These are phyloP conservation scores for Zaprionus ornatus DNA, from an alignment of 1,140 invertebrate species.

Conservation along the genomic window DNA sequence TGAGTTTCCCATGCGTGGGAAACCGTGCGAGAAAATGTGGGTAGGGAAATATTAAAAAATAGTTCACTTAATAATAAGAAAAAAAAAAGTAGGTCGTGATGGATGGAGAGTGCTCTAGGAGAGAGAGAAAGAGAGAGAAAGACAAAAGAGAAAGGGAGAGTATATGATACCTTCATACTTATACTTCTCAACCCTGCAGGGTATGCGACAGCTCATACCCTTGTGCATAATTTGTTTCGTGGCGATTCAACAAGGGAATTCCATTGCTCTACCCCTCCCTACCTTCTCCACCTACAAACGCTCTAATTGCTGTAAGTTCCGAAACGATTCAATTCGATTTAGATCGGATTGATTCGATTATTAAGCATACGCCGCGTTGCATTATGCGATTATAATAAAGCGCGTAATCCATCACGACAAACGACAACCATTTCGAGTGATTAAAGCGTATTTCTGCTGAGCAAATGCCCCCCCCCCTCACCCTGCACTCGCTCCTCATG, in stretches of 20 bases:
- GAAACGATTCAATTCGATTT: conserved; percentile 10
- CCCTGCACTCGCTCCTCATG: background rate
- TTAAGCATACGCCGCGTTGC: conserved; percentile 17
- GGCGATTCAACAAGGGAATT: background rate
- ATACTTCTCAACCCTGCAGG: background rate
- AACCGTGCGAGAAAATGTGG: background rate
- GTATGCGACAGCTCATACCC: background rate
- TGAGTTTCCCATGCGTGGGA: background rate
- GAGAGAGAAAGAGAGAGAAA: too few relatives aligned
- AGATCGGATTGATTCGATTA: background rate
- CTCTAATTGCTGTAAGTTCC: conserved; percentile 11
- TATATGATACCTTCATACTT: too few relatives aligned
- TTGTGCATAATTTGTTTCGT: background rate
- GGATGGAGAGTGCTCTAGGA: too few relatives aligned
- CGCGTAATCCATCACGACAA: conserved; percentile 6
- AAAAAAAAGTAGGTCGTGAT: background rate
- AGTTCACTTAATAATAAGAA: too few relatives aligned
- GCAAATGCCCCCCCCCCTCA: background rate
- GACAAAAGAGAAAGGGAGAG: too few relatives aligned
- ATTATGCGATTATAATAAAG: conserved; percentile 35
- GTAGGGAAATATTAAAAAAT: background rate
- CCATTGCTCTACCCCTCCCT: background rate
- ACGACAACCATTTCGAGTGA: conserved; percentile 5
- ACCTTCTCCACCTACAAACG: background rate
- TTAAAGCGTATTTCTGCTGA: background rate